Conservation (phyloP, 2,797 vertebrate genomes). For the Silurus lanzhouensis region DNA sequence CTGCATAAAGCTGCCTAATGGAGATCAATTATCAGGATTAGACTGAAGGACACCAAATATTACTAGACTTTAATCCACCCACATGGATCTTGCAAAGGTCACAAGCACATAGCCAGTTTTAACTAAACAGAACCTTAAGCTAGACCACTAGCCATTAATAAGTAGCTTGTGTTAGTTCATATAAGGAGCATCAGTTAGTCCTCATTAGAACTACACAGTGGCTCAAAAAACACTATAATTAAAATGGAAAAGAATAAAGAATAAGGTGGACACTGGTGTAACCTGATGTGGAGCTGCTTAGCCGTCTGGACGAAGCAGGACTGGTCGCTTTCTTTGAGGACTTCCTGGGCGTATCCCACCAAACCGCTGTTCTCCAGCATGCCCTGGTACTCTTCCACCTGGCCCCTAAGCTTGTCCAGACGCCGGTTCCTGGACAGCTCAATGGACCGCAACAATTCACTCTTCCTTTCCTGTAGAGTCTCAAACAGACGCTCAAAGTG, state of each 20-base stretch:
- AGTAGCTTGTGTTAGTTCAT: conserved; percentile 4
- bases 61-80: conserved; percentile 45
- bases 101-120: conserved; percentile 43
- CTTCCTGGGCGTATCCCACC: conserved; percentile 96
- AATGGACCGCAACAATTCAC: conserved; percentile 85
- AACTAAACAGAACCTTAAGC: neutral
- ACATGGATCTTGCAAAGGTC: conserved; percentile 46
- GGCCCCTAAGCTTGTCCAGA: conserved; percentile 80
- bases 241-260: neutral
- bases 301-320: conserved; percentile 98
- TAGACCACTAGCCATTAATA: neutral
- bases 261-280: conserved; percentile 22
- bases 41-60: conserved; percentile 30
- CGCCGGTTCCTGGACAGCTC: conserved; percentile 82
- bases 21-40: conserved; percentile 71
- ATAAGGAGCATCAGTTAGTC: conserved; percentile 26
- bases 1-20: conserved; percentile 64
- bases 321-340: conserved; percentile 95
- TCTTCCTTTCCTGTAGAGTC: conserved; percentile 86
- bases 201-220: conserved; percentile 4
- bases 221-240: neutral
- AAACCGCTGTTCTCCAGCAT: conserved; percentile 96
- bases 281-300: conserved; percentile 94
- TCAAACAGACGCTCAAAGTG: conserved; percentile 89
- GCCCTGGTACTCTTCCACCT: conserved; percentile 94